These are phyloP conservation scores for Porites evermanni DNA, from an alignment of 92 coral and sea anemone species.

Conservation along the genomic window DNA sequence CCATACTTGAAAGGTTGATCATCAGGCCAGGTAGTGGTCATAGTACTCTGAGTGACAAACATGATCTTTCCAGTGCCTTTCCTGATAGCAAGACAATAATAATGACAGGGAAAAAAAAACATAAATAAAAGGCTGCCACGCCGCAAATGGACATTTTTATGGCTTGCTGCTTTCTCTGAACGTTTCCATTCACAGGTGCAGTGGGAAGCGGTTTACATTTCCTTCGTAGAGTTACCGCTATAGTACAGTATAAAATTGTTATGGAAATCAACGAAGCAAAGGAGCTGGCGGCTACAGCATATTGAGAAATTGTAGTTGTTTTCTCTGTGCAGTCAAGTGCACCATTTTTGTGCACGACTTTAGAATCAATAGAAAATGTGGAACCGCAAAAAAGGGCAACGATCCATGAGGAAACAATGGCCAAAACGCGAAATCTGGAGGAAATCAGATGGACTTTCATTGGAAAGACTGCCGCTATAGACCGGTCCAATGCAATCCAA, in stretches of 20 bases:
- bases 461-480: not conserved
- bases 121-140: not conserved
- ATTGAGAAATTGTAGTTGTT: too few relatives aligned
- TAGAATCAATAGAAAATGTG: too few relatives aligned
- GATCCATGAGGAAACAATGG: slow-evolving; percentile 13
- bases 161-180: not conserved
- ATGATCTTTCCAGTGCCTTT: not conserved
- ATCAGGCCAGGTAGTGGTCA: too few relatives aligned
- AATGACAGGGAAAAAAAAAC: not conserved
- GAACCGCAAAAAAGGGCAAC: too few relatives aligned
- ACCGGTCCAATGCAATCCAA: slow-evolving; percentile 15
- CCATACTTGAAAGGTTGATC: not conserved
- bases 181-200: not conserved
- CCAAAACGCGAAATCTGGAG: not conserved
- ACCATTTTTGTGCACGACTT: not conserved
- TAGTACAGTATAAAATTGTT: not conserved
- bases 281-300: not conserved
- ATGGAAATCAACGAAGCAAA: slow-evolving; percentile 23
- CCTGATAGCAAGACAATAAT: not conserved
- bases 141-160: not conserved
- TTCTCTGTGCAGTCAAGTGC: not conserved
- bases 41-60: not conserved
- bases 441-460: not conserved
- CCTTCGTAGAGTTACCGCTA: slow-evolving; percentile 1
- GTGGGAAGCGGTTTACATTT: not conserved